Percentiles rank a stretch among this genome's conserved stretches.
phyloP scores from a whole-genome alignment of 1,140 invertebrate genomes.

The Cyclargus thomasi region DNA sequence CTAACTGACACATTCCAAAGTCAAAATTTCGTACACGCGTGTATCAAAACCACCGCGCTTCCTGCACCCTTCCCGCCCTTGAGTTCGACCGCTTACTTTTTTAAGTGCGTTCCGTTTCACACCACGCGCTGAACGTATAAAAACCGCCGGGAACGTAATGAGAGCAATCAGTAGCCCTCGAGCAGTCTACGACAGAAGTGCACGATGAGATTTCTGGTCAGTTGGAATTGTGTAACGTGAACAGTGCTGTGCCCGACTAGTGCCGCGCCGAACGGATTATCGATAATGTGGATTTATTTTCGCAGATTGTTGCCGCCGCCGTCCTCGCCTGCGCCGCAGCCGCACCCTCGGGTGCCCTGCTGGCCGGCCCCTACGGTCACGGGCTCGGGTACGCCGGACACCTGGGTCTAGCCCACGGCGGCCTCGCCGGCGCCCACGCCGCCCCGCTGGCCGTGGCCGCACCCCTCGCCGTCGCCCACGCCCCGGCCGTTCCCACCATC shows the following conservation, averaged over 20 bases:
- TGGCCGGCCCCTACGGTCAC: constrained; percentile 49
- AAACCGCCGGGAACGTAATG: constrained; percentile 52
- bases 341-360: constrained; percentile 55
- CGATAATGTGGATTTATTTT: constrained; percentile 42
- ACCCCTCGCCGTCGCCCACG: constrained; percentile 49
- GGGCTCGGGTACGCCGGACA: constrained; percentile 40
- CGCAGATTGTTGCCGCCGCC: constrained; percentile 64
- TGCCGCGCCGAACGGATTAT: constrained; percentile 31
- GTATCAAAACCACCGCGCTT: constrained; percentile 45
- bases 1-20: constrained; percentile 28
- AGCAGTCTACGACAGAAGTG: constrained; percentile 72
- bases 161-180: constrained; percentile 71
- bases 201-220: constrained; percentile 73
- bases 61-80: constrained; percentile 67
- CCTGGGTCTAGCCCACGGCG: constrained; percentile 35
- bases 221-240: constrained; percentile 44
- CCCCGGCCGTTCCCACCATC: constrained; percentile 56
- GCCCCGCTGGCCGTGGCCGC: constrained; percentile 51
- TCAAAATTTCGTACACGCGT: constrained; percentile 36
- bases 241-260: constrained; percentile 35
- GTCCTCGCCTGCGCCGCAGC: constrained; percentile 66
- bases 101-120: constrained; percentile 60
- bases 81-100: constrained; percentile 68
- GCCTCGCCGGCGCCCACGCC: constrained; percentile 40
- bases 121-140: constrained; percentile 56